Conservation (phyloP, 1,140 invertebrate genomes). For the Procambarus virginalis region DNA sequence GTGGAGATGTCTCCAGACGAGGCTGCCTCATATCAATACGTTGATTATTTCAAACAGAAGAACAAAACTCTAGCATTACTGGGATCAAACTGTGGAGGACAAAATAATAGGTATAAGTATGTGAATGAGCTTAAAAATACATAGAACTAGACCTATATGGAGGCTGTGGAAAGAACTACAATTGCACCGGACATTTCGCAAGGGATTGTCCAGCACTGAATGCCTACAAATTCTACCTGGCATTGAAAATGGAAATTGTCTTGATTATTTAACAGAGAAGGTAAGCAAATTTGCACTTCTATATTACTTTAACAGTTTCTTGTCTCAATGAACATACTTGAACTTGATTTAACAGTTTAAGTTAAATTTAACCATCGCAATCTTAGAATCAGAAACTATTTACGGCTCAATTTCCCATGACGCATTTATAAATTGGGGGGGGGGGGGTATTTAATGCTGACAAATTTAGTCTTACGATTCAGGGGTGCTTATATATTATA, state of each 20-base stretch:
- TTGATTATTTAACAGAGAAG: slow-evolving; percentile 84
- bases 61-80: slow-evolving; percentile 77
- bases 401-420: too few species aligned
- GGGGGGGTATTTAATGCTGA: too few species aligned
- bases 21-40: not conserved
- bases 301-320: too few species aligned
- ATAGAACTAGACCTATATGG: slow-evolving; percentile 79
- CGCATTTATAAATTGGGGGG: too few species aligned
- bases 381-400: too few species aligned
- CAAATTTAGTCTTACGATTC: too few species aligned
- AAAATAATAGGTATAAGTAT: slow-evolving; percentile 78
- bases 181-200: slow-evolving; percentile 78
- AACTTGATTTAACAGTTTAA: too few species aligned
- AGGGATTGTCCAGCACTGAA: slow-evolving; percentile 77
- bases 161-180: slow-evolving; percentile 74
- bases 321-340: too few species aligned
- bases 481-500: too few species aligned
- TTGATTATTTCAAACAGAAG: slow-evolving; percentile 60
- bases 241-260: slow-evolving; percentile 84
- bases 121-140: slow-evolving; percentile 77
- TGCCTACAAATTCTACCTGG: slow-evolving; percentile 83
- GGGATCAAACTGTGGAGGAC: slow-evolving; percentile 79
- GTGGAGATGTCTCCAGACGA: slow-evolving; percentile 70
- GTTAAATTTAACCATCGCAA: too few species aligned
- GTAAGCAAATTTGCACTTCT: slow-evolving; percentile 19